These are phyloP conservation scores for Hydrochoerus hydrochaeris DNA, from an alignment of 2,113 vertebrate genomes.

Conservation along the genomic window DNA sequence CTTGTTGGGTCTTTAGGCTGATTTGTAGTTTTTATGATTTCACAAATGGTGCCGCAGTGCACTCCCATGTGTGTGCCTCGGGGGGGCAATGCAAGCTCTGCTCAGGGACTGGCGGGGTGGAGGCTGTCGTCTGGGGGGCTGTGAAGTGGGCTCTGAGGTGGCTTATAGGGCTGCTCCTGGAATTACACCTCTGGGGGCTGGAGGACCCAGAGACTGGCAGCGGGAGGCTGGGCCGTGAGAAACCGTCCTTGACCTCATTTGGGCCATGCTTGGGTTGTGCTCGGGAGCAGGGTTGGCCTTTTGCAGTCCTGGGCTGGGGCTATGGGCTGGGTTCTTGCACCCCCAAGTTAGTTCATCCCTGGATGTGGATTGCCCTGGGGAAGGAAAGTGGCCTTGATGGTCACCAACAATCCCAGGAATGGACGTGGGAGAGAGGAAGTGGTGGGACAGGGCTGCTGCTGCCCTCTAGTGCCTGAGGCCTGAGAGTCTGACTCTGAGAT, in stretches of 20 bases:
- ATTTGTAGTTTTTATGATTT: background rate
- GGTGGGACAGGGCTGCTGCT: too few species aligned
- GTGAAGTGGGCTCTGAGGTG: too few species aligned
- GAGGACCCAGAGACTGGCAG: too few species aligned
- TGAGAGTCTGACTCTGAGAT: accelerated
- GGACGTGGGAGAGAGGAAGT: accelerated
- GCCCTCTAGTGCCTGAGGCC: background rate
- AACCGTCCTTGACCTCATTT: background rate
- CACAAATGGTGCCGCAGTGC: background rate
- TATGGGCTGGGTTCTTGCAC: accelerated
- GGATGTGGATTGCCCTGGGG: background rate
- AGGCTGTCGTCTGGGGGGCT: background rate
- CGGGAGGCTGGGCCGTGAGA: background rate
- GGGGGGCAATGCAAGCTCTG: background rate
- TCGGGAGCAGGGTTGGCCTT: background rate
- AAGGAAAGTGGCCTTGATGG: accelerated
- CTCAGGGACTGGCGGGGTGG: accelerated
- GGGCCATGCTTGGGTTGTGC: accelerated
- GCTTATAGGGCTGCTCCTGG: too few species aligned
- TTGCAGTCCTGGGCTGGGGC: background rate
- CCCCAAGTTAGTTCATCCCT: too few species aligned
- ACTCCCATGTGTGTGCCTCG: accelerated
- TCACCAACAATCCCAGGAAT: background rate
- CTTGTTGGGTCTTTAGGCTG: background rate
- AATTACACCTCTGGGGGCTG: background rate